Conservation (phyloP, 1,140 invertebrate species). For the Drosophila guanche region DNA sequence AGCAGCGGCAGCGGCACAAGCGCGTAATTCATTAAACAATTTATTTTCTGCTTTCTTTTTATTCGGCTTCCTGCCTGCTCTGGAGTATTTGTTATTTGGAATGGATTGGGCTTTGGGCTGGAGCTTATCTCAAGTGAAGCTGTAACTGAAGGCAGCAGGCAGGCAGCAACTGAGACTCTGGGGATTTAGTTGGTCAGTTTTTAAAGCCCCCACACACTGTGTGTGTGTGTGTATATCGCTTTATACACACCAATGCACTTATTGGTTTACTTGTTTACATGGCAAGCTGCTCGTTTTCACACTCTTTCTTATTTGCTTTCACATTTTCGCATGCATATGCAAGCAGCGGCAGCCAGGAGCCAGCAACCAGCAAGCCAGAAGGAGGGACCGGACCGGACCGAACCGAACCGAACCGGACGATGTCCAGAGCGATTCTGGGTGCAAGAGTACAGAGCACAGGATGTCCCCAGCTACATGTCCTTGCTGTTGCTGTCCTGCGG, state of each 20-base stretch:
- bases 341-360: conserved; percentile 43
- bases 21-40: conserved; percentile 77
- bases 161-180: conserved; percentile 35
- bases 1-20: conserved; percentile 43
- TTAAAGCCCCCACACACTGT: conserved; percentile 54
- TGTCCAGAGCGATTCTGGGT: conserved; percentile 18
- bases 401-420: conserved; percentile 10
- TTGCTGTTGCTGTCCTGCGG: conserved; percentile 63
- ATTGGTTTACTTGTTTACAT: conserved; percentile 82
- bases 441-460: conserved; percentile 33
- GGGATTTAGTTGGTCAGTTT: conserved; percentile 64
- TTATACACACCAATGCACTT: conserved; percentile 64
- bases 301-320: conserved; percentile 81
- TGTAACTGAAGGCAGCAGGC: conserved; percentile 10
- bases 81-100: conserved; percentile 15
- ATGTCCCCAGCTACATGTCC: conserved; percentile 37
- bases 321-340: conserved; percentile 81
- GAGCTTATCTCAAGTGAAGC: conserved; percentile 41
- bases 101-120: not conserved
- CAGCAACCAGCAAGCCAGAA: conserved; percentile 28
- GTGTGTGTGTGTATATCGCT: conserved; percentile 42
- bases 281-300: conserved; percentile 81
- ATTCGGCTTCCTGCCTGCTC: not conserved
- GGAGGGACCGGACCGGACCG: conserved; percentile 9
- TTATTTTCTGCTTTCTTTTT: conserved; percentile 29